Evolutionary conservation across 2,888 invertebrate genomes (phyloP).

Genomic region (Dysmachus trigonus): DNA sequence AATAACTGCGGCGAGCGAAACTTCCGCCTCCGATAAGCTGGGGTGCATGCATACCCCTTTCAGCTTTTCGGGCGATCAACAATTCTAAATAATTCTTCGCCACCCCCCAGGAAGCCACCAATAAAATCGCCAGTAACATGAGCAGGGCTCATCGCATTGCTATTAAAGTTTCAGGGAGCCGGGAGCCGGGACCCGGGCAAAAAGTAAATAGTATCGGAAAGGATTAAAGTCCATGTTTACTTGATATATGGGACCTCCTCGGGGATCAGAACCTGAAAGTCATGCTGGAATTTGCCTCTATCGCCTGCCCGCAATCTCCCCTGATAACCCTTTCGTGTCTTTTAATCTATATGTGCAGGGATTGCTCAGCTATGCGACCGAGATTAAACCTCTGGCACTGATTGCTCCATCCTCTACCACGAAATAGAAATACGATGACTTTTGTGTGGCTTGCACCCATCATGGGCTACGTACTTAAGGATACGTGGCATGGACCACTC

Average conservation of each 20-base stretch:
- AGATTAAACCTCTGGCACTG: conserved; percentile 9
- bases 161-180: not conserved
- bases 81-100: conserved; percentile 5
- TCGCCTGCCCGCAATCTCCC: not conserved
- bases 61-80: not conserved
- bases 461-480: not conserved
- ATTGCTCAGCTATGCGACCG: not conserved
- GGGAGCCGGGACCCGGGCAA: not conserved
- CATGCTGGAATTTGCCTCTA: not conserved
- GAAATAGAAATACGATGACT: not conserved
- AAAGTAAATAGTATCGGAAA: conserved; percentile 30
- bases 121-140: not conserved
- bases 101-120: not conserved
- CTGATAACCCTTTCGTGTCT: conserved; percentile 5
- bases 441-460: not conserved
- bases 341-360: conserved; percentile 8
- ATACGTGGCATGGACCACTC: not conserved
- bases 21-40: not conserved
- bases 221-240: conserved; percentile 25
- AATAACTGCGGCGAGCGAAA: conserved; percentile 27
- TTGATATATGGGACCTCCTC: conserved; percentile 2
- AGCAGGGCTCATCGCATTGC: conserved; percentile 2
- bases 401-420: not conserved
- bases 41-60: not conserved
- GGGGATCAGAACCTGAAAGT: not conserved